These are phyloP conservation scores for Phyllotreta striolata DNA, from an alignment of 2,888 invertebrate genomes.

Conservation along the genomic window DNA sequence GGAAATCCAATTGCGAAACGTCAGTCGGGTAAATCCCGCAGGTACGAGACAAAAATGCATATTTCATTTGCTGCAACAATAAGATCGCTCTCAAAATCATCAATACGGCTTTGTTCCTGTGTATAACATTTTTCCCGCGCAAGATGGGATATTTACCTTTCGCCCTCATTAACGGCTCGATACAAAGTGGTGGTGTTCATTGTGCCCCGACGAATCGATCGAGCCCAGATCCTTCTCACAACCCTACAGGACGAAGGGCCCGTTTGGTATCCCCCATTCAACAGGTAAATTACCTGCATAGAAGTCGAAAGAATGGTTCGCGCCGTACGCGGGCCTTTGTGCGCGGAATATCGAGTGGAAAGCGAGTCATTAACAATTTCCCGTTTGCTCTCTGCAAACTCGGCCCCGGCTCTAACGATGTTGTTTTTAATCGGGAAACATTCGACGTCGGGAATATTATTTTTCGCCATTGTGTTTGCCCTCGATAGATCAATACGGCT, in stretches of 20 bases:
- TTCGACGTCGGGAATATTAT: too few relatives aligned
- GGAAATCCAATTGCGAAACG: constrained; percentile 24
- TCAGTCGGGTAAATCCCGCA: constrained; percentile 9
- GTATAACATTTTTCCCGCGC: constrained; percentile 7
- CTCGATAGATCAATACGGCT: too few relatives aligned
- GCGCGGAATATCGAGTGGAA: constrained; percentile 8
- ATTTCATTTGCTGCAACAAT: constrained; percentile 23
- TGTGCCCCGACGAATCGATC: constrained; percentile 4
- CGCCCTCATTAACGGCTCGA: constrained; percentile 13
- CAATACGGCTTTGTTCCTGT: constrained; percentile 19
- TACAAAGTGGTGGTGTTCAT: constrained; percentile 1
- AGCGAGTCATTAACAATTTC: constrained; percentile 15
- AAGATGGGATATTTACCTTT: too few relatives aligned
- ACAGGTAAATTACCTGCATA: constrained; percentile 28
- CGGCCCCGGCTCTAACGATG: background rate
- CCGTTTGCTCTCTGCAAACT: background rate
- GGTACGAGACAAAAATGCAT: constrained; percentile 29
- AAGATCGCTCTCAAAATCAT: constrained; percentile 22
- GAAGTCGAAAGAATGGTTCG: constrained; percentile 23
- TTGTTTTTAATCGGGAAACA: constrained; percentile 3
- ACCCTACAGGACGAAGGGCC: background rate
- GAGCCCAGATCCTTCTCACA: constrained; percentile 13
- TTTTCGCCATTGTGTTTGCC: too few relatives aligned
- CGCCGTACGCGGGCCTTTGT: constrained; percentile 11
- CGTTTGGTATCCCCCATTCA: constrained; percentile 6